Evolutionary conservation across 2,888 invertebrate species (phyloP).

Genomic region (Drosophila quasianomalipes): DNA sequence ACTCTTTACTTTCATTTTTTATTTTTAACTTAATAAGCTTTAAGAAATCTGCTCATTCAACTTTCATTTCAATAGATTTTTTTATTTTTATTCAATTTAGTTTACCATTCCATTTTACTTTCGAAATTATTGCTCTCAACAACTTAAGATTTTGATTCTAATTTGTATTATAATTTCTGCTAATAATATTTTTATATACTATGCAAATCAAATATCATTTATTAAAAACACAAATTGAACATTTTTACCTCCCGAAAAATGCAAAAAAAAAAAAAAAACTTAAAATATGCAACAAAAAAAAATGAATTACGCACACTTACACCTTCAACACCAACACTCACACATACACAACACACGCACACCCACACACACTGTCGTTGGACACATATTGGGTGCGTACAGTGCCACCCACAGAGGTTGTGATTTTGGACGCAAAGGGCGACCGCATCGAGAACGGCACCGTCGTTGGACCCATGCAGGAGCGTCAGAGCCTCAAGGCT

Average conservation of each 20-base stretch:
- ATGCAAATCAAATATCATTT: slow-evolving; percentile 62
- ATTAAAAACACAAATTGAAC: slow-evolving; percentile 70
- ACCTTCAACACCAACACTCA: slow-evolving; percentile 30
- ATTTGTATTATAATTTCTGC: slow-evolving; percentile 33
- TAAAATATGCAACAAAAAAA: slow-evolving; percentile 1
- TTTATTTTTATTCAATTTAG: slow-evolving; percentile 22
- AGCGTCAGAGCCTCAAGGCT: slow-evolving; percentile 83
- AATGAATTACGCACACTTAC: slow-evolving; percentile 47
- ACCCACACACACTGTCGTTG: slow-evolving; percentile 38
- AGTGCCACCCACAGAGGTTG: slow-evolving; percentile 93
- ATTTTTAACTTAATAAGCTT: slow-evolving; percentile 5
- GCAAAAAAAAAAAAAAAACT: slow-evolving; percentile 41
- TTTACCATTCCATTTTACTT: slow-evolving; percentile 29
- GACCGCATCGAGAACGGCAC: slow-evolving; percentile 87
- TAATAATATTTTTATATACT: slow-evolving; percentile 50
- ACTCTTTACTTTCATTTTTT: background rate
- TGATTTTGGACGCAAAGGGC: slow-evolving; percentile 89
- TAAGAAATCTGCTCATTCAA: slow-evolving; percentile 38
- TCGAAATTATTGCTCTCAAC: slow-evolving; percentile 22
- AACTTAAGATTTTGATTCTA: slow-evolving; percentile 12
- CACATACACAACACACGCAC: slow-evolving; percentile 27
- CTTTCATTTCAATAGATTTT: slow-evolving; percentile 27
- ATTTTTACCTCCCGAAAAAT: slow-evolving; percentile 66
- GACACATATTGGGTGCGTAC: slow-evolving; percentile 41
- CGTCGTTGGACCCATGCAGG: slow-evolving; percentile 85